These are phyloP conservation scores for Bombus waltoni DNA, from an alignment of 1,140 invertebrate genomes.

Conservation along the genomic window DNA sequence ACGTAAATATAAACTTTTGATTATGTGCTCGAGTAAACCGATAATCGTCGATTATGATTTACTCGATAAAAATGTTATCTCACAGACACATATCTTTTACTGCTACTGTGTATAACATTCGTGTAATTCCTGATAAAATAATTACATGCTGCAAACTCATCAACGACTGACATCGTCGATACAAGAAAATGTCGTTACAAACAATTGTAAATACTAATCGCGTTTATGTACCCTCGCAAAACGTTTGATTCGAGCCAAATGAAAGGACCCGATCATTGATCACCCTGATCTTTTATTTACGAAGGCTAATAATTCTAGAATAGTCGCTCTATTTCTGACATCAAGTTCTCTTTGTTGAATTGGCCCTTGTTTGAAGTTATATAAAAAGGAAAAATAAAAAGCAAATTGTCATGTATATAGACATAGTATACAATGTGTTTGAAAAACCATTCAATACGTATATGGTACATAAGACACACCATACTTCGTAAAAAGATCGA, in stretches of 20 bases:
- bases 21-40: background rate
- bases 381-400: background rate
- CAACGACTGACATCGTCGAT: background rate
- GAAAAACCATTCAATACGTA: too few species aligned
- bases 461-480: too few species aligned
- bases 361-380: too few species aligned
- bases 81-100: background rate
- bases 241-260: background rate
- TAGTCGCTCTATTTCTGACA: background rate
- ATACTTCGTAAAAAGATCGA: too few species aligned
- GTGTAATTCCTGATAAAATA: background rate
- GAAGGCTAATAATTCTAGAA: background rate
- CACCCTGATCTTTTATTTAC: conserved; percentile 10
- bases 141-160: background rate
- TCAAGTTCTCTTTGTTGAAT: background rate
- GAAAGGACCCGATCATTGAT: background rate
- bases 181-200: background rate
- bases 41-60: background rate
- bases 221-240: background rate
- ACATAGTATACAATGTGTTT: background rate
- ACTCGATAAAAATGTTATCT: background rate
- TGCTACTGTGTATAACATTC: too few species aligned
- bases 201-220: conserved; percentile 20
- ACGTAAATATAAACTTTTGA: background rate
- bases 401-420: background rate